These are phyloP conservation scores for Epistrophe grossulariae DNA, from an alignment of 2,888 invertebrate genomes.

Conservation along the genomic window DNA sequence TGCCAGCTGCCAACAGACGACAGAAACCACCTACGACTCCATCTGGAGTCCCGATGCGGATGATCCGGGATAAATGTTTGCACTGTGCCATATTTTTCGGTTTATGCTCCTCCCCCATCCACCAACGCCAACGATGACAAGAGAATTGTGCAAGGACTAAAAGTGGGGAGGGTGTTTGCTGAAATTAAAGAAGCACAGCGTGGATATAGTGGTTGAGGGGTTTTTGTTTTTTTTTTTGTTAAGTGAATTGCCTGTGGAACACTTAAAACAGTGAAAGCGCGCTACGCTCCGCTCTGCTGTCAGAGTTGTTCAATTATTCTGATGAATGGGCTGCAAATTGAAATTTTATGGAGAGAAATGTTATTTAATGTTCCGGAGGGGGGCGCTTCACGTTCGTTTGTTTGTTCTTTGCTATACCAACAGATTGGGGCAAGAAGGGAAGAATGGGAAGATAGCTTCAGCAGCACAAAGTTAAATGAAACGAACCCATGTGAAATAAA, in stretches of 20 bases:
- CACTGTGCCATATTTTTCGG: constrained; percentile 68
- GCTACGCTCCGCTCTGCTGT: constrained; percentile 62
- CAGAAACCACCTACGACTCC: constrained; percentile 64
- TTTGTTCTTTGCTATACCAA: constrained; percentile 14
- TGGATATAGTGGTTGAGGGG: constrained; percentile 18
- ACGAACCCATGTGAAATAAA: constrained; percentile 75
- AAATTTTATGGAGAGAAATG: constrained; percentile 77
- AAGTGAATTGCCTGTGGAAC: constrained; percentile 75
- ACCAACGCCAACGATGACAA: constrained; percentile 1
- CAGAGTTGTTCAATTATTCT: constrained; percentile 78
- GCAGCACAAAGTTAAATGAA: constrained; percentile 67
- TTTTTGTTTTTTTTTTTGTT: not conserved
- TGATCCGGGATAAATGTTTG: constrained; percentile 70
- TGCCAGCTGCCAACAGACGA: constrained; percentile 39
- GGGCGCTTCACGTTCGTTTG: constrained; percentile 51
- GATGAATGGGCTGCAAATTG: constrained; percentile 78
- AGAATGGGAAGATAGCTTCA: not conserved
- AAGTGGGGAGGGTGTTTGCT: not conserved
- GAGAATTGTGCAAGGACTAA: constrained; percentile 15
- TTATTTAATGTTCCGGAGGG: constrained; percentile 73
- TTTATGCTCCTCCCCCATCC: constrained; percentile 23
- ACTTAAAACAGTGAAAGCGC: constrained; percentile 70
- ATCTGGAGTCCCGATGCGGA: constrained; percentile 57
- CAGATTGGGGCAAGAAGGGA: not conserved
- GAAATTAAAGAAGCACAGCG: constrained; percentile 22